Conservation (phyloP, 2,888 invertebrate species). For the Carterocephalus palaemon region DNA sequence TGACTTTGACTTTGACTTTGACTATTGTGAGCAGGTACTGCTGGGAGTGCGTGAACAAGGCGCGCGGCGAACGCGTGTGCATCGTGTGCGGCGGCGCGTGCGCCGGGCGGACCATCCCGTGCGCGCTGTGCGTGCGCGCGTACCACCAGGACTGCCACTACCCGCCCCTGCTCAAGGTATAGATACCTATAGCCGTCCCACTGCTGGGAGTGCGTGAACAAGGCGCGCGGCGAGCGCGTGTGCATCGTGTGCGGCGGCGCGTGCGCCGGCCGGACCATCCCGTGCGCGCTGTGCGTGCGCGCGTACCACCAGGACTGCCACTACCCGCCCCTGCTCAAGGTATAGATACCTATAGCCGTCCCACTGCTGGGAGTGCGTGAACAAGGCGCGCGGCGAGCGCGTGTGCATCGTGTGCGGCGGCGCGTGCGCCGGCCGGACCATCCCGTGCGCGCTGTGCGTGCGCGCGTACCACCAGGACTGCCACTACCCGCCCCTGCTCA, state of each 20-base stretch:
- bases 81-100: slow-evolving; percentile 81
- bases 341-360: slow-evolving; percentile 10
- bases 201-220: slow-evolving; percentile 96
- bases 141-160: slow-evolving; percentile 96
- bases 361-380: slow-evolving; percentile 95
- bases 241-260: slow-evolving; percentile 86
- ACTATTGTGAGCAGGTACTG: slow-evolving; percentile 84
- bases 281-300: slow-evolving; percentile 93
- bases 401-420: slow-evolving; percentile 89
- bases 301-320: slow-evolving; percentile 97
- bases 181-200: slow-evolving; percentile 45
- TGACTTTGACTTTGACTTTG: too few relatives aligned
- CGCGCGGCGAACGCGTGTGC: slow-evolving; percentile 96
- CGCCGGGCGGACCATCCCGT: slow-evolving; percentile 83
- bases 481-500: slow-evolving; percentile 88
- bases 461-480: slow-evolving; percentile 96
- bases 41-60: slow-evolving; percentile 96
- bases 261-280: slow-evolving; percentile 80
- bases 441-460: slow-evolving; percentile 93
- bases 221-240: slow-evolving; percentile 96
- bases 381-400: slow-evolving; percentile 96
- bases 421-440: slow-evolving; percentile 76
- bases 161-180: slow-evolving; percentile 82
- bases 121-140: slow-evolving; percentile 93
- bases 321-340: slow-evolving; percentile 85